phyloP scores from a whole-genome alignment of 1,140 invertebrate species.

The Teleopsis dalmanni region DNA sequence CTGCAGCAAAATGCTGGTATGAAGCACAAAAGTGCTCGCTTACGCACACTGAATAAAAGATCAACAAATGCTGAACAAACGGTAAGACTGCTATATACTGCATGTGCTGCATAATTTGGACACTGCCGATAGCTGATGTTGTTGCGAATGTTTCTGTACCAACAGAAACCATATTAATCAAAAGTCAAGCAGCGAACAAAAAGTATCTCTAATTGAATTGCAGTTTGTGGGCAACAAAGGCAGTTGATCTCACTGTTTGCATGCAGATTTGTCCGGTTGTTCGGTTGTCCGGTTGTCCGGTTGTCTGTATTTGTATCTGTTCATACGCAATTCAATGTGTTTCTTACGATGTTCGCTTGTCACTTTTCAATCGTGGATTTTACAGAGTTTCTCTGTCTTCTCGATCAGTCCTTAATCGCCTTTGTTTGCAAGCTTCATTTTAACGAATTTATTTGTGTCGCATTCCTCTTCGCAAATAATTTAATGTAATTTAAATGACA shows the following conservation, averaged over 20 bases:
- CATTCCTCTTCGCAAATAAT: conserved; percentile 28
- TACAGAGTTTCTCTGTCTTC: too few relatives aligned
- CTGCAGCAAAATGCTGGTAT: neutral
- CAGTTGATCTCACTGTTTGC: too few relatives aligned
- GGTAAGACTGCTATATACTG: neutral
- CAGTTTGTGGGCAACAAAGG: too few relatives aligned
- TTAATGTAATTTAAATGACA: conserved; percentile 45
- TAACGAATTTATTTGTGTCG: conserved; percentile 43
- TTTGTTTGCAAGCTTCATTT: conserved; percentile 10
- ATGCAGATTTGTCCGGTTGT: too few relatives aligned
- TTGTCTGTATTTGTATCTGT: too few relatives aligned
- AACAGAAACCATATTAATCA: conserved; percentile 1
- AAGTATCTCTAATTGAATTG: too few relatives aligned
- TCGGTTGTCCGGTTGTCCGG: too few relatives aligned
- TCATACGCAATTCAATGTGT: too few relatives aligned
- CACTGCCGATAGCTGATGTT: too few relatives aligned
- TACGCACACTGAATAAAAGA: neutral
- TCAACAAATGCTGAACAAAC: neutral
- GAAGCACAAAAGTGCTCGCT: neutral
- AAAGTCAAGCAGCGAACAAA: neutral
- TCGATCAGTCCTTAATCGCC: neutral
- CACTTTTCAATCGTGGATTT: too few relatives aligned
- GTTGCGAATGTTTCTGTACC: too few relatives aligned
- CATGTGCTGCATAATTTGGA: conserved; percentile 15
- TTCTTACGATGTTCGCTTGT: too few relatives aligned